Base-by-base conservation (phyloP, 1,140 invertebrate species). In the Drosophila tsacasi region DNA sequence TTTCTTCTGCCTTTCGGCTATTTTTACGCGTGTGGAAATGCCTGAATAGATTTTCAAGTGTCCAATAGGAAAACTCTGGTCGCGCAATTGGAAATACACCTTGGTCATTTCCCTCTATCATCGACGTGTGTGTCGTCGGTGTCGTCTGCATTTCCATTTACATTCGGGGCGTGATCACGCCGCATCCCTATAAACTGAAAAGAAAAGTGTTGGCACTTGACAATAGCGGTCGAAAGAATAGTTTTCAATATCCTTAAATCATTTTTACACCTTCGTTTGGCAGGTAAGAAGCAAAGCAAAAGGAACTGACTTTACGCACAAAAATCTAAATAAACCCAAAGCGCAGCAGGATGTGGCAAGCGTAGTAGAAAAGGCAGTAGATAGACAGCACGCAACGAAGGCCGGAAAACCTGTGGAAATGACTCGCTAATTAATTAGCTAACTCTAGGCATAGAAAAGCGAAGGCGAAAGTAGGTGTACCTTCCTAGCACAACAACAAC, bases 371-470 rank as follows among this genome's bases (percentile, higher is more conserved):
- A 69, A 46, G 27, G 77, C 49, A 80, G 76, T 54, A 60, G 61
- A 65, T 27, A 9, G 47, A 65, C 47, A 61, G 47, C 65, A 67
- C 60, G 60, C 65, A 69, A 69, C 47, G 64, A 69, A 69, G 40
- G 62, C 25, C 35, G 74, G 46, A 85, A 71, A 67, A 59, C 61
- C 49, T 62, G 63, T 62, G 60, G 69, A 60, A 77, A 77, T 69
- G 81, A 84, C 65, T 46, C 17, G 71, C 55, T 83, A 68, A 50
- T 64, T 81, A 90, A 89, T 90, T 89, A 89, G 83, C 85, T 79
- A 79, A 89, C 69, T 76, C n/a, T 79, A 90, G 77, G 66, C 83
- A 84, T 40, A 65, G 81, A 76, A 78, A 66, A 68, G 71, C 57
- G 66, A n/a, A n/a, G n/a, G 69, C 49, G 50, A 71, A 77, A 58